phyloP scores from a whole-genome alignment of 2,888 invertebrate genomes.

The Tenthredo notha region DNA sequence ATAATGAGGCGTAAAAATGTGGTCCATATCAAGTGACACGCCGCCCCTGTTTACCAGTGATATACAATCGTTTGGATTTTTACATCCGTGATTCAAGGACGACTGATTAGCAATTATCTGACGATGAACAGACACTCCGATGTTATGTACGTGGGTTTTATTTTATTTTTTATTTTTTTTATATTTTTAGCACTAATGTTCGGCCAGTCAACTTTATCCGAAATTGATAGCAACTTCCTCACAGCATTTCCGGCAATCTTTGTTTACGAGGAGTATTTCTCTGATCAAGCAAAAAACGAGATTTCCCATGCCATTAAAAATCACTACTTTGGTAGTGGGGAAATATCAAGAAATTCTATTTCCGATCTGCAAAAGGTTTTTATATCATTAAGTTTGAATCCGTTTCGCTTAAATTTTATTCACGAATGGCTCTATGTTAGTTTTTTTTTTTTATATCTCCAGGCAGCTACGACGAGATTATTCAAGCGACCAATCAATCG shows the following conservation, averaged over 20 bases:
- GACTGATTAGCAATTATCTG: background rate
- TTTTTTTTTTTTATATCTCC: conserved; percentile 23
- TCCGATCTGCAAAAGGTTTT: conserved; percentile 53
- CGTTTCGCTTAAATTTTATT: background rate
- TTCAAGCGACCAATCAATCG: conserved; percentile 42
- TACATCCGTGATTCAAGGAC: conserved; percentile 10
- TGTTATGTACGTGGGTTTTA: background rate
- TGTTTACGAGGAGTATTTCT: conserved; percentile 45
- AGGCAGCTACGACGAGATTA: conserved; percentile 50
- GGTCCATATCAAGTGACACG: conserved; percentile 10
- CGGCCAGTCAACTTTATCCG: conserved; percentile 5
- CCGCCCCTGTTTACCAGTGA: conserved; percentile 7
- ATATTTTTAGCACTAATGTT: conserved; percentile 40
- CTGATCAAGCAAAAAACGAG: conserved; percentile 18
- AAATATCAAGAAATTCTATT: background rate
- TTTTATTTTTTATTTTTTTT: too few relatives aligned
- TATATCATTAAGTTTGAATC: background rate
- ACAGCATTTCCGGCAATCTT: conserved; percentile 44
- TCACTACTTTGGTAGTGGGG: conserved; percentile 23
- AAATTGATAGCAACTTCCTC: background rate
- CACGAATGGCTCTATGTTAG: background rate
- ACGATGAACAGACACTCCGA: background rate
- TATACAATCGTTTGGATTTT: background rate
- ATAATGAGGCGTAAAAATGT: conserved; percentile 10
- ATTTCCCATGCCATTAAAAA: conserved; percentile 37